Percentiles rank a stretch among this genome's conserved stretches.
Evolutionary conservation across 2,797 vertebrate species (phyloP).

Genomic region (Rhinatrema bivittatum): DNA sequence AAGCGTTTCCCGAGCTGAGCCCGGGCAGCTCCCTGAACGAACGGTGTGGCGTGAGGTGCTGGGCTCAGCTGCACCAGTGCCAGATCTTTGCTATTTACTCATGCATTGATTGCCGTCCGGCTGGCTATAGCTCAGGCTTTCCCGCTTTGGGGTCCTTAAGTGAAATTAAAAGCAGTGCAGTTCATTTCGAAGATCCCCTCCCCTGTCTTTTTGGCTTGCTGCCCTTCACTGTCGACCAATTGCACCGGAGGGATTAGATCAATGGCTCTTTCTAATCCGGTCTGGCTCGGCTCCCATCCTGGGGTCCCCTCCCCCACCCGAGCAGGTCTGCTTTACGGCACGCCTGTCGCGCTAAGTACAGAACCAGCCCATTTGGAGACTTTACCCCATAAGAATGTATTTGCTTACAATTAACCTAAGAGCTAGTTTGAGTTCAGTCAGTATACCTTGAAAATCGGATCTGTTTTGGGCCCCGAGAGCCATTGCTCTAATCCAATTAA

Average conservation of each 20-base stretch:
- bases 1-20: slow-evolving; percentile 23
- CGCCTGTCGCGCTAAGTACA: too few species aligned
- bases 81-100: slow-evolving; percentile 41
- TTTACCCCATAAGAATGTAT: too few species aligned
- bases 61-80: slow-evolving; percentile 18
- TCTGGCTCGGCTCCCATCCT: too few species aligned
- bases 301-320: too few species aligned
- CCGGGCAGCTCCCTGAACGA: slow-evolving; percentile 20
- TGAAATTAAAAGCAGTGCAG: slow-evolving; percentile 48
- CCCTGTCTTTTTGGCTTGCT: slow-evolving; percentile 4
- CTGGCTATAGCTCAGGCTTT: slow-evolving; percentile 43
- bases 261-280: slow-evolving; percentile 8
- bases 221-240: slow-evolving; percentile 29
- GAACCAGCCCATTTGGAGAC: too few species aligned
- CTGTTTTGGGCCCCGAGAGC: too few species aligned
- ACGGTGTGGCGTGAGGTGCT: slow-evolving; percentile 35
- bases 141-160: slow-evolving; percentile 41
- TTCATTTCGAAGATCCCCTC: slow-evolving; percentile 36
- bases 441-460: too few species aligned
- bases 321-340: too few species aligned
- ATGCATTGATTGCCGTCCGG: slow-evolving; percentile 42
- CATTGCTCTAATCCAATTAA: too few species aligned
- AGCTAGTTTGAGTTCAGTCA: too few species aligned
- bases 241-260: slow-evolving; percentile 24
- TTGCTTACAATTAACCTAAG: too few species aligned